Conservation (phyloP, 2,797 vertebrate species). For the Poecilia gillii region DNA sequence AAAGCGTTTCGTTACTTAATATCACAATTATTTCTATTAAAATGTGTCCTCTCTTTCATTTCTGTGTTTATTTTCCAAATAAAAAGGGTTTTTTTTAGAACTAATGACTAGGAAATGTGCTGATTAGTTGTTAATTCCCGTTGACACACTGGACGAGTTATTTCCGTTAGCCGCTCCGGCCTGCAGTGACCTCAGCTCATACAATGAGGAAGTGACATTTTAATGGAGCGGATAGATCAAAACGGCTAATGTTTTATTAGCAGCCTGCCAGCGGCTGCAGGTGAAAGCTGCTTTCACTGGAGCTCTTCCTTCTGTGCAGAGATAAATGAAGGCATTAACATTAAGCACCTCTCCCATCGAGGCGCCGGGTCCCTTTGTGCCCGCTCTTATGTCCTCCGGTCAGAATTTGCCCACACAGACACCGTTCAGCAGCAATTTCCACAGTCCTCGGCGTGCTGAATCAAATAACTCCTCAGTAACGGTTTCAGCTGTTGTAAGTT, state of each 20-base stretch:
- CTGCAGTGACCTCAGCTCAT: constrained; percentile 45
- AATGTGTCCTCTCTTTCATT: constrained; percentile 4
- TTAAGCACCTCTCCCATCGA: constrained; percentile 66
- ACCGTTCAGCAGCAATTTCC: constrained; percentile 16
- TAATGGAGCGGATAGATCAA: constrained; percentile 70
- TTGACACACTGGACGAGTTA: constrained; percentile 24
- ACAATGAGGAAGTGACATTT: constrained; percentile 67
- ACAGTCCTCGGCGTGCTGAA: constrained; percentile 20
- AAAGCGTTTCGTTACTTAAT: background rate
- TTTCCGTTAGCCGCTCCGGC: constrained; percentile 40
- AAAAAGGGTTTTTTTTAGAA: background rate
- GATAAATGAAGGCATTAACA: constrained; percentile 78
- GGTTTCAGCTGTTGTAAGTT: constrained; percentile 17
- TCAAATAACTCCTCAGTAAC: constrained; percentile 25
- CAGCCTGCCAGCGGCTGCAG: constrained; percentile 59
- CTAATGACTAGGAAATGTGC: constrained; percentile 28
- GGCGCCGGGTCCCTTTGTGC: constrained; percentile 23
- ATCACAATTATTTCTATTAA: background rate
- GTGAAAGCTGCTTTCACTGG: constrained; percentile 69
- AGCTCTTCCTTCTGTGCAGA: constrained; percentile 35
- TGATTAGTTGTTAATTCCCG: constrained; percentile 52
- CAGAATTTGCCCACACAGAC: constrained; percentile 50
- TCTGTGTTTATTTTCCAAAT: constrained; percentile 9
- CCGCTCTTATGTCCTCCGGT: constrained; percentile 55
- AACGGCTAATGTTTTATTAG: constrained; percentile 76